Evolutionary conservation across 92 coral and sea anemone genomes (phyloP).

Genomic region (Micromussa lordhowensis): DNA sequence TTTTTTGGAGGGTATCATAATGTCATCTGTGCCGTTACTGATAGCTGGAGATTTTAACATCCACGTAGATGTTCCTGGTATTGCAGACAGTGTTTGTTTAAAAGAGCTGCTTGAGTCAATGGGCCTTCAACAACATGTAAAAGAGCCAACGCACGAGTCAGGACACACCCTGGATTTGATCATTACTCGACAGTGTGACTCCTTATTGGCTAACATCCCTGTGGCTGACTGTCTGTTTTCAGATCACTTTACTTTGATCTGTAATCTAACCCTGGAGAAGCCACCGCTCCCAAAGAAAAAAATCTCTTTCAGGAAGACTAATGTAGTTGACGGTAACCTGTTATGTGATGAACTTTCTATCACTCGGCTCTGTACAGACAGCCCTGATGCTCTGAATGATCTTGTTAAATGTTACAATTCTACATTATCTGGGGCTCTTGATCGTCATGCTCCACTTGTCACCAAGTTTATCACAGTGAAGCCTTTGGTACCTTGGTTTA

Average conservation of each 20-base stretch:
- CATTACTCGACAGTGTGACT: constrained; percentile 13
- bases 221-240: no score
- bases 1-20: constrained; percentile 27
- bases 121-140: background rate
- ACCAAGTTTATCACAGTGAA: constrained; percentile 22
- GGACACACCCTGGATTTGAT: constrained; percentile 46
- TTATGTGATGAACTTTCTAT: background rate
- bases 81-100: constrained; percentile 3
- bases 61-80: no score
- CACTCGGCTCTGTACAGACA: constrained; percentile 9
- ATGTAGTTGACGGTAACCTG: constrained; percentile 9
- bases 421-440: constrained; percentile 29
- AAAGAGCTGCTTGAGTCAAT: constrained; percentile 10
- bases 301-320: constrained; percentile 27
- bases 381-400: constrained; percentile 39
- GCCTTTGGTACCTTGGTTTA: constrained; percentile 50
- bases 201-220: no score
- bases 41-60: no score
- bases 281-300: constrained; percentile 34
- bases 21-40: constrained; percentile 36
- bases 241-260: background rate
- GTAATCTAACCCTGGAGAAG: constrained; percentile 25
- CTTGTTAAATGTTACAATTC: constrained; percentile 40
- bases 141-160: background rate
- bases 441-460: constrained; percentile 39